Evolutionary conservation across 2,113 vertebrate genomes (phyloP).

Genomic region (Prochilodus magdalenae): DNA sequence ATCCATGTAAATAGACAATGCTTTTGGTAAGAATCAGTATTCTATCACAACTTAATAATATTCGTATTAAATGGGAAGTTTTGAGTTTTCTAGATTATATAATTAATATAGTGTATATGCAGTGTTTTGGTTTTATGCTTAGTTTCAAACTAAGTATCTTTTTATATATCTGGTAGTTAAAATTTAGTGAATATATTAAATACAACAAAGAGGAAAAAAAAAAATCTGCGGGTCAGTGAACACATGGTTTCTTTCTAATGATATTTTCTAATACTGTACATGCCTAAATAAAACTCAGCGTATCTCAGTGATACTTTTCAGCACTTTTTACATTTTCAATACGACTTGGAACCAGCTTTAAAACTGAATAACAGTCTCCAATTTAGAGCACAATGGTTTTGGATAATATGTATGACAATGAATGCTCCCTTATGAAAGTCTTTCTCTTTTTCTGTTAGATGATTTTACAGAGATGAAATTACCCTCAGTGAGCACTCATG

Average conservation of each 20-base stretch:
- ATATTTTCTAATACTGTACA: background rate
- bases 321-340: background rate
- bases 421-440: conserved; percentile 24
- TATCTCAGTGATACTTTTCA: background rate
- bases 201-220: too few relatives aligned
- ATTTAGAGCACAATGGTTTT: conserved; percentile 32
- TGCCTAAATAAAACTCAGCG: background rate
- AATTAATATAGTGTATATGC: too few relatives aligned
- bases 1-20: too few relatives aligned
- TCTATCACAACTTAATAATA: too few relatives aligned
- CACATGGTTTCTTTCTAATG: background rate
- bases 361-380: background rate
- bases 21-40: too few relatives aligned
- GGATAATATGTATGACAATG: conserved; percentile 34
- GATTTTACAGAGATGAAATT: conserved; percentile 37
- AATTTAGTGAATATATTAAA: too few relatives aligned
- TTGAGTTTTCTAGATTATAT: too few relatives aligned
- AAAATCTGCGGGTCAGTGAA: too few relatives aligned
- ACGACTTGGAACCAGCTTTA: conserved; percentile 10
- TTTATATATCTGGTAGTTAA: too few relatives aligned
- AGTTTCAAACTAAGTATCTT: background rate
- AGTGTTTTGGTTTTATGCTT: too few relatives aligned
- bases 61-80: too few relatives aligned
- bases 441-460: conserved; percentile 35
- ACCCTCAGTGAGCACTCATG: conserved; percentile 31